phyloP scores from a whole-genome alignment of 2,113 vertebrate genomes.

The Labeo rohita region DNA sequence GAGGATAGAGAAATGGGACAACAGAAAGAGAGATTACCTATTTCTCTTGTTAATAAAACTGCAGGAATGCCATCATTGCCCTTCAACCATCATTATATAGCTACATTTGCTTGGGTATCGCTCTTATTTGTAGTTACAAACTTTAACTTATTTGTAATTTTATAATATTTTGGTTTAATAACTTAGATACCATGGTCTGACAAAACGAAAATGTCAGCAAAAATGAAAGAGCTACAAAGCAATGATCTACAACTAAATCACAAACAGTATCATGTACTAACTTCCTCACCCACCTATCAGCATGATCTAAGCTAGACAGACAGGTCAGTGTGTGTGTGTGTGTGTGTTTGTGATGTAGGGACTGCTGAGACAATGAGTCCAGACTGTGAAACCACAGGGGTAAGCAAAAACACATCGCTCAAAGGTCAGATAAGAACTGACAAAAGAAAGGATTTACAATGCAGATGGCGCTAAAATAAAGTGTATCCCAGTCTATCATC shows the following conservation, averaged over 20 bases:
- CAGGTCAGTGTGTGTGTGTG: not conserved
- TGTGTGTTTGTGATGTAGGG: not conserved
- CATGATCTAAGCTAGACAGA: not conserved
- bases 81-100: not conserved
- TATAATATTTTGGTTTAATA: not conserved
- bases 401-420: slow-evolving; percentile 26
- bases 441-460: slow-evolving; percentile 28
- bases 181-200: not conserved
- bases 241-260: not conserved
- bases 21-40: not conserved
- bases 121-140: not conserved
- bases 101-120: not conserved
- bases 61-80: not conserved
- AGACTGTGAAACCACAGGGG: not conserved
- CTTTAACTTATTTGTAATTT: not conserved
- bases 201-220: not conserved
- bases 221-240: not conserved
- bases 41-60: not conserved
- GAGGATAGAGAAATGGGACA: not conserved
- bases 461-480: slow-evolving; percentile 47
- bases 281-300: not conserved
- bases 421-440: not conserved
- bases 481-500: not conserved
- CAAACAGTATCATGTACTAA: not conserved
- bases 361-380: slow-evolving; percentile 1